Evolutionary conservation across 2,888 invertebrate species (phyloP), one percentile per base, ranked within the genome.

Genomic region (Lycaena phlaeas): DNA sequence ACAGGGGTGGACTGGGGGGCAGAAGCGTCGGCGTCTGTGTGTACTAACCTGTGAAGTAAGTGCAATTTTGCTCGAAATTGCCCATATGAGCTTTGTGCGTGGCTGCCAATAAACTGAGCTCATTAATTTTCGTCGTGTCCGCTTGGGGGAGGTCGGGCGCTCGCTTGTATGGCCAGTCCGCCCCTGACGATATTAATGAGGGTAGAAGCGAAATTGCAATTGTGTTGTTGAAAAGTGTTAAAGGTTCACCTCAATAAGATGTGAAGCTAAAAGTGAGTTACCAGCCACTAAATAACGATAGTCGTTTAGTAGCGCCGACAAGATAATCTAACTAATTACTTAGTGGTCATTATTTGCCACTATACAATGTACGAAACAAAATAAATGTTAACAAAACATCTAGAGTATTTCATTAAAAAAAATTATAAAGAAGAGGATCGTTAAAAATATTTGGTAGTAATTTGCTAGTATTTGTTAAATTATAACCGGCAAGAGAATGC

Each of bases 131-230:
- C 81, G 84, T 84, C 81, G 82, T 74, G 73, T 82, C 84, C 82
- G 77, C 77, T 77, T 73, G 84, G 55, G 82, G 84, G 75, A 84
- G 82, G 68, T 70, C 81, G 74, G 82, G 84, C 68, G 81, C 81
- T 68, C 81, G 82, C 77, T 84, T 84, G 85, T 85, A 85, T 78
- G 85, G 84, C 85, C 85, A 85, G 84, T 85, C 85, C 81, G 79
- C 84, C 82, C 85, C 85, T 85, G 85, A 84, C 85, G 81, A 85
- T 85, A 81, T 82, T 81, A 82, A 84, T 81, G 84, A 84, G 81
- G 75, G 73, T 84, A 84, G 78, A 84, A 84, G 84, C 84, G 76
- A 76, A 61, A 70, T 82, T 82, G 84, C 82, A 81, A 72, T 64
- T 68, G 79, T 82, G 81, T 82, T 54, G 58, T 67, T 73, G 66